Conservation (phyloP, 2,888 invertebrate genomes). For the Noctua janthina region DNA sequence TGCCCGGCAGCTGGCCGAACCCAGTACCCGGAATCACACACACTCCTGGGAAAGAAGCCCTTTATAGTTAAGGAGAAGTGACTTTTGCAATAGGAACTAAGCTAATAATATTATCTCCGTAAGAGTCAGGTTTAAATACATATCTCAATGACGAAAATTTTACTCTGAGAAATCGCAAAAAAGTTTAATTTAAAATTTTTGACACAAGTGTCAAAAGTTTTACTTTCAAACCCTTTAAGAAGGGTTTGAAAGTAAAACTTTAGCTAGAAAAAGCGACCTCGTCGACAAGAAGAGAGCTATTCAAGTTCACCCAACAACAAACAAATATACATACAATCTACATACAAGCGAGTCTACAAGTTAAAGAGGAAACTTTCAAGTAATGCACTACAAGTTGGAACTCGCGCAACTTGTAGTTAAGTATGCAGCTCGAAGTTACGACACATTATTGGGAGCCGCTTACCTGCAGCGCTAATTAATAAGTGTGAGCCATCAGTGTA, state of each 20-base stretch:
- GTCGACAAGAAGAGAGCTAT: neutral
- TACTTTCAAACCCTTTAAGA: too few relatives aligned
- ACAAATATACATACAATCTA: constrained; percentile 7
- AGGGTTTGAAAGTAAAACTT: neutral
- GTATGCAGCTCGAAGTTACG: constrained; percentile 37
- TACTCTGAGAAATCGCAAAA: neutral
- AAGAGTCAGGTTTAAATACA: neutral
- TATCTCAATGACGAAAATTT: neutral
- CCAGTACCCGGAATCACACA: constrained; percentile 94
- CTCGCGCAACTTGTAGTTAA: constrained; percentile 32
- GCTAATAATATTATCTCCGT: neutral
- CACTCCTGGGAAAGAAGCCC: constrained; percentile 88
- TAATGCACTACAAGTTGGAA: neutral
- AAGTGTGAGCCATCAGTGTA: constrained; percentile 32
- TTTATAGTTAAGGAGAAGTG: neutral
- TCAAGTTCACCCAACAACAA: neutral
- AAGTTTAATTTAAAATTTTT: neutral
- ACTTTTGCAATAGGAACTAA: neutral
- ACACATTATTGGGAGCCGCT: constrained; percentile 43
- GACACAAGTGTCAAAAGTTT: too few relatives aligned
- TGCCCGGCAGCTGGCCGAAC: constrained; percentile 94
- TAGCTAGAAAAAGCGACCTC: neutral
- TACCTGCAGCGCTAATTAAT: constrained; percentile 40
- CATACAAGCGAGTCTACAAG: constrained; percentile 2
- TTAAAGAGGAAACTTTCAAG: constrained; percentile 3